These are phyloP conservation scores for Drosophila pachea DNA, from an alignment of 1,140 invertebrate genomes.

Conservation along the genomic window DNA sequence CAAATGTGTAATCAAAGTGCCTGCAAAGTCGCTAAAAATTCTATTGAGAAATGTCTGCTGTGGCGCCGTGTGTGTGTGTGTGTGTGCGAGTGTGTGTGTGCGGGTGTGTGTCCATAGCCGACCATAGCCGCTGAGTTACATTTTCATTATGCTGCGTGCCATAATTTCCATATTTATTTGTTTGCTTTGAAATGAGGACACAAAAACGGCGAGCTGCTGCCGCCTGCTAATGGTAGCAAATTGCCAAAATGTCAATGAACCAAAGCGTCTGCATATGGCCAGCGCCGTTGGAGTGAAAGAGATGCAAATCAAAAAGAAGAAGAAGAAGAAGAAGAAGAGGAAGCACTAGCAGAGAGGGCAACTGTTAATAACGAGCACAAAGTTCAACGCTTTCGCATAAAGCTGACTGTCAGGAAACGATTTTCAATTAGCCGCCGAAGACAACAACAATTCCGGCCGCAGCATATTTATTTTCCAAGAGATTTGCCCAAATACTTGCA, in stretches of 20 bases:
- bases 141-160: constrained; percentile 63
- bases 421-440: constrained; percentile 51
- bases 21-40: constrained; percentile 19
- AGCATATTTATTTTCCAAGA: constrained; percentile 39
- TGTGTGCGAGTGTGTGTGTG: neutral
- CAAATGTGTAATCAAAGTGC: constrained; percentile 10
- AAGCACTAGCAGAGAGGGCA: neutral
- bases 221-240: constrained; percentile 62
- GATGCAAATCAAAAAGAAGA: too few relatives aligned
- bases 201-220: constrained; percentile 34
- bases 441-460: constrained; percentile 12
- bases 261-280: constrained; percentile 61
- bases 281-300: neutral
- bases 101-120: too few relatives aligned
- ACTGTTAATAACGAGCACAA: constrained; percentile 54
- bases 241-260: constrained; percentile 73
- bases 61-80: constrained; percentile 29
- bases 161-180: constrained; percentile 50
- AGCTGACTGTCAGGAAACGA: constrained; percentile 47
- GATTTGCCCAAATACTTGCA: constrained; percentile 42
- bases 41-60: neutral
- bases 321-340: too few relatives aligned
- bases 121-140: constrained; percentile 40
- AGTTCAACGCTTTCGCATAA: constrained; percentile 54
- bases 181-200: constrained; percentile 52